Conservation (phyloP, 1,140 invertebrate genomes). For the Zaprionus ornatus region DNA sequence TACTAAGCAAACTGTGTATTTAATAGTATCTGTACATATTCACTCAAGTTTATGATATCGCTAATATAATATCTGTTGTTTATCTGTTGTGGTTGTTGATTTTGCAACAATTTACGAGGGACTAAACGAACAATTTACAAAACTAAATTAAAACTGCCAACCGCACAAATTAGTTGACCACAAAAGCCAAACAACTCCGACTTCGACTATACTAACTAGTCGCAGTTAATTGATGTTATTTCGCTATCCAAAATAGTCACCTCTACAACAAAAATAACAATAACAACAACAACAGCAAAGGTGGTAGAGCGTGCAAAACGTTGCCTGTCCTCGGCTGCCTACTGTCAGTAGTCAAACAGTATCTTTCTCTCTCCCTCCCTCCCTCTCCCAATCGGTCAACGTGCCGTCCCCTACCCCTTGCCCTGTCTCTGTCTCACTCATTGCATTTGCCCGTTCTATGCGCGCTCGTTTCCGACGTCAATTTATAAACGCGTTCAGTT, state of each 20-base stretch:
- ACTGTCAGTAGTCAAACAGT: slow-evolving; percentile 15
- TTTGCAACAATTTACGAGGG: neutral
- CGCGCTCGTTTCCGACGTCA: slow-evolving; percentile 69
- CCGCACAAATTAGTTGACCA: slow-evolving; percentile 65
- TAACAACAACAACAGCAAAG: neutral
- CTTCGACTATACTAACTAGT: slow-evolving; percentile 59
- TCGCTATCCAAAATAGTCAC: slow-evolving; percentile 47
- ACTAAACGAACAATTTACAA: slow-evolving; percentile 8
- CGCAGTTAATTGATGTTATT: slow-evolving; percentile 78
- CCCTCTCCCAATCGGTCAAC: neutral
- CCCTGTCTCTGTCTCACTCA: neutral
- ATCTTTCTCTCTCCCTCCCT: neutral
- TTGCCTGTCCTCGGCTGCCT: slow-evolving; percentile 41
- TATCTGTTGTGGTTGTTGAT: neutral
- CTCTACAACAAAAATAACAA: slow-evolving; percentile 10
- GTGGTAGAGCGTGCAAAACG: slow-evolving; percentile 16
- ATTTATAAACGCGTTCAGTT: slow-evolving; percentile 81
- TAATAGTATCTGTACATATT: too few species aligned
- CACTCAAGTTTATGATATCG: neutral
- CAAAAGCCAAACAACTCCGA: slow-evolving; percentile 57
- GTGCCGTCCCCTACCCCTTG: neutral
- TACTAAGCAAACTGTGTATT: too few species aligned
- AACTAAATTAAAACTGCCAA: slow-evolving; percentile 63
- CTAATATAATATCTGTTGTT: neutral
- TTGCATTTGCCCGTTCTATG: slow-evolving; percentile 28